These are phyloP conservation scores for Cephonodes hylas DNA, from an alignment of 2,888 invertebrate species.

Conservation along the genomic window DNA sequence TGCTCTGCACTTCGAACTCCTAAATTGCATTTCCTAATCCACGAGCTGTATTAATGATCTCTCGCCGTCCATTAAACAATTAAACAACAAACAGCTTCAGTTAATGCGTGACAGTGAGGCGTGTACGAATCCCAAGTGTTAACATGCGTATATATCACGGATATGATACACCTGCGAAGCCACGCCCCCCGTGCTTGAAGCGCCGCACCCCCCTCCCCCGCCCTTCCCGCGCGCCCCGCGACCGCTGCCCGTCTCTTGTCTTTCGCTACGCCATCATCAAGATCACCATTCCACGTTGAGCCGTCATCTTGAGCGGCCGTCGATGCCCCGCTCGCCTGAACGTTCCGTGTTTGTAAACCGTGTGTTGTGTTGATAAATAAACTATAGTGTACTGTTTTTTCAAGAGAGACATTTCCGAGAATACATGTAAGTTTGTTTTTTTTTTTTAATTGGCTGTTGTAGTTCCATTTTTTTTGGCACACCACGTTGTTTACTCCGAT, in stretches of 20 bases:
- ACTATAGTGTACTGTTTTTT: slow-evolving; percentile 34
- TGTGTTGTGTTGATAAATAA: slow-evolving; percentile 61
- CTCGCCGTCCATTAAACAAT: slow-evolving; percentile 48
- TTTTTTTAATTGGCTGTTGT: background rate
- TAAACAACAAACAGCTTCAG: slow-evolving; percentile 48
- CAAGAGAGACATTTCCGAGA: slow-evolving; percentile 25
- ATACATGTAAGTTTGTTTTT: slow-evolving; percentile 26
- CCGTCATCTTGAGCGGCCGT: slow-evolving; percentile 55
- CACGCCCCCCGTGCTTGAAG: slow-evolving; percentile 48
- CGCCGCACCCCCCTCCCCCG: slow-evolving; percentile 45
- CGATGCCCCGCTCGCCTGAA: slow-evolving; percentile 38
- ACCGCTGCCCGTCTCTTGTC: slow-evolving; percentile 51
- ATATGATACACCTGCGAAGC: slow-evolving; percentile 73
- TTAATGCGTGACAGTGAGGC: slow-evolving; percentile 71
- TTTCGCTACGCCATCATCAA: slow-evolving; percentile 64
- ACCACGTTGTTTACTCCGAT: background rate
- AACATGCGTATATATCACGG: slow-evolving; percentile 77
- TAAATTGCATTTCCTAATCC: too few species aligned
- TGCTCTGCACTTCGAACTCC: too few species aligned
- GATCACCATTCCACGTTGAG: slow-evolving; percentile 66
- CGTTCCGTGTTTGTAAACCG: slow-evolving; percentile 54
- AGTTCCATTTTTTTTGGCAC: background rate
- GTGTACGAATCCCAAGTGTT: slow-evolving; percentile 67
- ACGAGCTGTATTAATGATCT: slow-evolving; percentile 40
- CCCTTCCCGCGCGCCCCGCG: slow-evolving; percentile 34